Conservation (phyloP, 2,888 invertebrate species). For the Scaptomyza reducta region DNA sequence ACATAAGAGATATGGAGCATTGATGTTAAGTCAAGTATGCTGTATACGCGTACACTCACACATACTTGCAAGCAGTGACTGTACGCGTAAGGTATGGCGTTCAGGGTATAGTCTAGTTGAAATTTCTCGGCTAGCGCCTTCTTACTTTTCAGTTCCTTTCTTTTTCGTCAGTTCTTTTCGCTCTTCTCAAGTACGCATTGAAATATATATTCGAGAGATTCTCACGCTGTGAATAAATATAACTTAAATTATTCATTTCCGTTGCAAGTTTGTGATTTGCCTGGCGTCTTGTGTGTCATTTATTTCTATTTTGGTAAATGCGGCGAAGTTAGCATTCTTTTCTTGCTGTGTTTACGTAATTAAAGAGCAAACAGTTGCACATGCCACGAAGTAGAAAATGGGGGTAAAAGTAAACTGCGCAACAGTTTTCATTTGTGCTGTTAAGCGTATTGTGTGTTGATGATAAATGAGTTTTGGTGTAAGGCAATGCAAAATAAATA, state of each 20-base stretch:
- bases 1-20: too few species aligned
- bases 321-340: background rate
- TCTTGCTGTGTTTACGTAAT: conserved; percentile 4
- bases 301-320: conserved; percentile 1
- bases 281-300: conserved; percentile 11
- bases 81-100: too few species aligned
- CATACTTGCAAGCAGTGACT: too few species aligned
- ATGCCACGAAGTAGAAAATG: background rate
- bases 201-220: background rate
- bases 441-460: conserved; percentile 4
- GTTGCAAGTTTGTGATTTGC: conserved; percentile 14
- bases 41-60: too few species aligned
- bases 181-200: background rate
- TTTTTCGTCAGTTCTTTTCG: conserved; percentile 11
- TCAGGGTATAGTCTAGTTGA: too few species aligned
- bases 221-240: background rate
- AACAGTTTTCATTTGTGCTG: conserved; percentile 62
- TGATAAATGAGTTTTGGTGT: conserved; percentile 47
- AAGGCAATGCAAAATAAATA: conserved; percentile 43
- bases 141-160: too few species aligned
- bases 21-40: too few species aligned
- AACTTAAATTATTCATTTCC: conserved; percentile 34
- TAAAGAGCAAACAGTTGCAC: background rate
- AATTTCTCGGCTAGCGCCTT: too few species aligned
- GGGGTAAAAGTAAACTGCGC: conserved; percentile 57